Conservation (phyloP, 2,888 invertebrate genomes). For the Embidobia sp. region DNA sequence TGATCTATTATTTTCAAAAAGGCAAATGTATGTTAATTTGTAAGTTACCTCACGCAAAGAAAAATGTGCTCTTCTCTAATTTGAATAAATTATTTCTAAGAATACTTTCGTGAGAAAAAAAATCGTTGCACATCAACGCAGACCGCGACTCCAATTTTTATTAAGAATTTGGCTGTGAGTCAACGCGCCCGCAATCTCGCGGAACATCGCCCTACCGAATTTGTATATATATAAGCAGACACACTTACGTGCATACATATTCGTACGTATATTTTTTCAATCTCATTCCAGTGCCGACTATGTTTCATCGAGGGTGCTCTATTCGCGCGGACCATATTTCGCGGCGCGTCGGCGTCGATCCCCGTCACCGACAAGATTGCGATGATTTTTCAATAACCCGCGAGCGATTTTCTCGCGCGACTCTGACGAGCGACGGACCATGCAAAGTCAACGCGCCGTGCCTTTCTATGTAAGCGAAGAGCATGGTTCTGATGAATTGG, state of each 20-base stretch:
- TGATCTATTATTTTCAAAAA: too few relatives aligned
- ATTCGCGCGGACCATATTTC: constrained; percentile 23
- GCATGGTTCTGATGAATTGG: constrained; percentile 53
- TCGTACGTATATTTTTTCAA: constrained; percentile 73
- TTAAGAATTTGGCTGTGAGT: constrained; percentile 58
- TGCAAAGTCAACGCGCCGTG: constrained; percentile 11
- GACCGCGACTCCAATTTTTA: constrained; percentile 7
- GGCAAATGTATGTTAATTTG: too few relatives aligned
- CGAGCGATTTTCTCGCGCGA: constrained; percentile 4
- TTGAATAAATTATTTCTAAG: too few relatives aligned
- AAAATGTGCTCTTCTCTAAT: too few relatives aligned
- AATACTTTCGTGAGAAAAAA: too few relatives aligned
- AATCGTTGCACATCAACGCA: constrained; percentile 14
- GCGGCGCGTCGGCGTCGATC: constrained; percentile 29
- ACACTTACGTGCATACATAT: constrained; percentile 60
- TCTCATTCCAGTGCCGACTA: constrained; percentile 70
- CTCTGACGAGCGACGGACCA: constrained; percentile 4
- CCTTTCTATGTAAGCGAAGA: constrained; percentile 40
- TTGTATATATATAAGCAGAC: constrained; percentile 64
- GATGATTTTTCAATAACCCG: not conserved
- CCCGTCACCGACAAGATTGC: too few relatives aligned
- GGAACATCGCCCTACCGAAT: constrained; percentile 44
- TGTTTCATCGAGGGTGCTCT: constrained; percentile 56
- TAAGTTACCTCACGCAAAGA: too few relatives aligned
- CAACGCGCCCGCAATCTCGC: constrained; percentile 48